A percentile compares a stretch with the other conserved stretches of the same genome.
Conservation (phyloP, 2,797 vertebrate species). For the Phoxinus dragarum region DNA sequence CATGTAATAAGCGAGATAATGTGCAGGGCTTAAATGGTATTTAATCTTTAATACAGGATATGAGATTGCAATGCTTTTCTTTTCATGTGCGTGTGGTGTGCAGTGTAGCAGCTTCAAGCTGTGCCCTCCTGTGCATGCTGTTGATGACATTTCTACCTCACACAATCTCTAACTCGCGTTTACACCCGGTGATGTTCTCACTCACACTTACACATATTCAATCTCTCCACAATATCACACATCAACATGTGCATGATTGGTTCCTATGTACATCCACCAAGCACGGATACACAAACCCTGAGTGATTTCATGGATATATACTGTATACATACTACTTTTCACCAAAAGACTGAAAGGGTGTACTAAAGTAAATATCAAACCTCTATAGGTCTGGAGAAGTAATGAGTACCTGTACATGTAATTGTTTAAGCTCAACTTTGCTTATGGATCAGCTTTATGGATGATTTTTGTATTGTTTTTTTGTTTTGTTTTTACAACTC, state of each 20-base stretch:
- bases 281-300: background rate
- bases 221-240: constrained; percentile 35
- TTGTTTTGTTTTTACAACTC: background rate
- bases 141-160: constrained; percentile 62
- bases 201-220: constrained; percentile 36
- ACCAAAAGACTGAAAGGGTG: background rate
- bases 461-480: background rate
- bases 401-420: background rate
- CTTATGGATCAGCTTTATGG: no score
- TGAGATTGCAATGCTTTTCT: constrained; percentile 48
- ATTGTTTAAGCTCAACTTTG: background rate
- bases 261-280: background rate
- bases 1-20: background rate
- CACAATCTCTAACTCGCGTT: constrained; percentile 17
- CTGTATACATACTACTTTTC: background rate
- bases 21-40: background rate
- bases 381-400: background rate
- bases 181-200: constrained; percentile 43
- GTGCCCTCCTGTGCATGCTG: constrained; percentile 58
- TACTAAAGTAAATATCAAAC: background rate
- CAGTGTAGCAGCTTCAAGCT: constrained; percentile 55
- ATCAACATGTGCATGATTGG: constrained; percentile 9
- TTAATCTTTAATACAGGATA: constrained; percentile 39
- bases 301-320: constrained; percentile 2
- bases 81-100: constrained; percentile 36